Evolutionary conservation across 2,113 vertebrate species (phyloP), one percentile per base, ranked within the genome.

Genomic region (Balaeniceps rex): DNA sequence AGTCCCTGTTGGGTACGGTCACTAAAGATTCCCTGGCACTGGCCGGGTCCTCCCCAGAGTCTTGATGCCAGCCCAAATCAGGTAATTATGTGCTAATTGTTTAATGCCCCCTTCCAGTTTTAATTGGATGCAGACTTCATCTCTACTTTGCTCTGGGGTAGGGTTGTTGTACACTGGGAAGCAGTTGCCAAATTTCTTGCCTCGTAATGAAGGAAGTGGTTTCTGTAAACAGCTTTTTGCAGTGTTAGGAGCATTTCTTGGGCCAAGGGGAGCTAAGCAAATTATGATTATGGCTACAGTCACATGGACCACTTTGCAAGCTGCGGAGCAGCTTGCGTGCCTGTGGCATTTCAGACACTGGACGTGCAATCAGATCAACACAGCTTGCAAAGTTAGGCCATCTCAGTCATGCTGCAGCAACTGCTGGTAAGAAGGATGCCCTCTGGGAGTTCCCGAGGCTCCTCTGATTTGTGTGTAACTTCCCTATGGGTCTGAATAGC

Each of bases 211-310:
- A 97, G 95, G 90, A 97, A 97, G 95, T 97, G 95, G 96, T 97
- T 96, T 95, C 95, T 96, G 97, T 96, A 97, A 96, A 97, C 96
- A 97, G 88, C 66, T 95, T 95, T 95, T 91, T 38, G 25, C 87
- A 86, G 87, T 58, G 49, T 80, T 85, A 72, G 94, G 91, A 96
- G 47, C 13, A 4, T 91, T 87, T 93, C 75, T 95, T 21, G 75
- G 87, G 78, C 91, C 85, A 89, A 65, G 46, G 64, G 66, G 82
- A 91, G 60, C 87, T 80, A 47, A 82, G 63, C 21, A 91, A 93
- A 90, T 63, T 13, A 72, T 22, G 51, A 54, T 84, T 65, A 80
- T 63, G 82, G 75, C 70, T 74, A 44, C 0, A 0, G 77, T 83
- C 92, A 86, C 76, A 77, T 42, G 64, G 92, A 33, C 49, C 29